Evolutionary conservation across 2,797 vertebrate genomes (phyloP).

Genomic region (Morus bassanus): DNA sequence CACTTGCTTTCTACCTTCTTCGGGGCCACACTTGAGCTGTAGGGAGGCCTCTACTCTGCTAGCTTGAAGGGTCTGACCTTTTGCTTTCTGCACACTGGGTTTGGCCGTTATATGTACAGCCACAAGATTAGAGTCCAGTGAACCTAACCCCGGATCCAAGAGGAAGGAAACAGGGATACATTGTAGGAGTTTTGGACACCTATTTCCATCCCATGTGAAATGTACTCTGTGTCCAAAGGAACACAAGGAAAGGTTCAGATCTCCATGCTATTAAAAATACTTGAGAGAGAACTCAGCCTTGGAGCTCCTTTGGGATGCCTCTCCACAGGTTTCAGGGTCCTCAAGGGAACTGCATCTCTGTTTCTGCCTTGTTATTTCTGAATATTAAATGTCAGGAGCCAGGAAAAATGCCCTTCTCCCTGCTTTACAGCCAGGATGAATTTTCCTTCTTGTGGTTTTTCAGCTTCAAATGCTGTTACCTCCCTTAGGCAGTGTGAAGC

Average conservation of each 20-base stretch:
- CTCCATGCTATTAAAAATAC: background rate
- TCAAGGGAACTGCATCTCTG: background rate
- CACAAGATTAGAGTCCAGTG: background rate
- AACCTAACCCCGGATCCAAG: background rate
- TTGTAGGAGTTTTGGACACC: background rate
- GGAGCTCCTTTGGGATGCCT: background rate
- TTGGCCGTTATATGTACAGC: background rate
- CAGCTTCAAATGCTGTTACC: background rate
- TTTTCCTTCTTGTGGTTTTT: background rate
- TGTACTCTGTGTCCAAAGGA: background rate
- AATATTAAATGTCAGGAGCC: background rate
- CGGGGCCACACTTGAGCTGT: background rate
- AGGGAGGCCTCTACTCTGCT: background rate
- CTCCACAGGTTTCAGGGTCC: background rate
- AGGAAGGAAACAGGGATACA: background rate
- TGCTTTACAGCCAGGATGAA: background rate
- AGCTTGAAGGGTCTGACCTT: background rate
- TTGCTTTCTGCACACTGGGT: background rate
- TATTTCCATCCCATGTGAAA: background rate
- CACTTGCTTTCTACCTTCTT: background rate
- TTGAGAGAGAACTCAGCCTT: background rate
- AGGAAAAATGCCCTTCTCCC: background rate
- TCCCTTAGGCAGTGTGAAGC: background rate
- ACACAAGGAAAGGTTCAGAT: background rate
- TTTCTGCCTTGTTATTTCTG: slow-evolving; percentile 10